phyloP scores from a whole-genome alignment of 2,797 vertebrate genomes.

The Takifugu rubripes region DNA sequence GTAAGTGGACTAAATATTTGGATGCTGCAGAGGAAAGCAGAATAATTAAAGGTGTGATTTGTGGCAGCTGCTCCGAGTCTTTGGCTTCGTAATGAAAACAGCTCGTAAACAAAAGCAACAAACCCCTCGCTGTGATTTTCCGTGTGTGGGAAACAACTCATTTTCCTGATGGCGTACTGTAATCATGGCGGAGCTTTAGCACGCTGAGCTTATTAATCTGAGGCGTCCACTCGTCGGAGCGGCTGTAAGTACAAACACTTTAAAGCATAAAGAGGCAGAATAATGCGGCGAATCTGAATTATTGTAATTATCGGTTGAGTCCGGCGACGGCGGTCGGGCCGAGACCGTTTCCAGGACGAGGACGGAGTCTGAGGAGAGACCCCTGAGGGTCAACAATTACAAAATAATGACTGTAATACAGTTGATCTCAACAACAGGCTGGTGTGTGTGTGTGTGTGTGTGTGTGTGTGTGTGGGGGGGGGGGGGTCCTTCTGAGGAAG shows the following conservation, averaged over 20 bases:
- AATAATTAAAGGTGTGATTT: constrained; percentile 82
- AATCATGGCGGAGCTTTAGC: constrained; percentile 79
- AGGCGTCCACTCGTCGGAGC: constrained; percentile 63
- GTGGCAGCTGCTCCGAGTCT: constrained; percentile 79
- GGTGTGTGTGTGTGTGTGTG: too few relatives aligned
- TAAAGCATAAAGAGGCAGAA: constrained; percentile 33
- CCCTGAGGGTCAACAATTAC: constrained; percentile 30
- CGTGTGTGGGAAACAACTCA: constrained; percentile 77
- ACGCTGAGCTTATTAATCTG: constrained; percentile 75
- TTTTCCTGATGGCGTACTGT: constrained; percentile 82
- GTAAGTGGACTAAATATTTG: constrained; percentile 91
- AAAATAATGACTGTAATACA: constrained; percentile 19
- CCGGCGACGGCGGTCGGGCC: constrained; percentile 27
- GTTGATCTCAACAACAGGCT: not conserved
- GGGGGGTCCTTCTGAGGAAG: too few relatives aligned
- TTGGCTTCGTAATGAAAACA: constrained; percentile 80
- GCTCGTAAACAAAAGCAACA: constrained; percentile 85
- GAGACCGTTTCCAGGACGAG: constrained; percentile 13
- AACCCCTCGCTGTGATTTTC: constrained; percentile 67
- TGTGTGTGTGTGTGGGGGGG: too few relatives aligned
- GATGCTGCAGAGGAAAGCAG: constrained; percentile 82
- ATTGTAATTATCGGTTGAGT: constrained; percentile 57
- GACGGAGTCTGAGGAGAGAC: not conserved
- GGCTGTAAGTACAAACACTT: constrained; percentile 67
- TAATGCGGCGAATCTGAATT: constrained; percentile 36